These are phyloP conservation scores for Plumapathes pennacea DNA, from an alignment of 92 coral and sea anemone species.

Conservation along the genomic window DNA sequence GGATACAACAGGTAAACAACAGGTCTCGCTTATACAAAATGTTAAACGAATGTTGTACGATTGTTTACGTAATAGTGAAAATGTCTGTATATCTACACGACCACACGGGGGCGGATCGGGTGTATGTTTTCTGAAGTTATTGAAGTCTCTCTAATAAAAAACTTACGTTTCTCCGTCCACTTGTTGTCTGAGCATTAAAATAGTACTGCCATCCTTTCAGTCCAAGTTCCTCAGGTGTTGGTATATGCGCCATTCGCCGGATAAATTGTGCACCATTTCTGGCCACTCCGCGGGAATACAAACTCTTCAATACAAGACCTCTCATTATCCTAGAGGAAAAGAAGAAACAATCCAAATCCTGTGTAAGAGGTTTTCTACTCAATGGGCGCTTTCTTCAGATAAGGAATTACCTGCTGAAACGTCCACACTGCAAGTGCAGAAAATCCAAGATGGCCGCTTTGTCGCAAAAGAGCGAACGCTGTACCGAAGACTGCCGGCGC, in stretches of 20 bases:
- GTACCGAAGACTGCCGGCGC: no score
- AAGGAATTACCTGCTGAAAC: no score
- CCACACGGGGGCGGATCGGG: background rate
- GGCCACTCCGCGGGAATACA: slow-evolving; percentile 7
- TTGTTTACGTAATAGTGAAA: background rate
- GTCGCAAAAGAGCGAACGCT: no score
- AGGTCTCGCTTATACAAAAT: background rate
- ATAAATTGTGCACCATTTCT: slow-evolving; percentile 41
- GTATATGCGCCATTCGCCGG: slow-evolving; percentile 72
- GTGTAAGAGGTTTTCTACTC: no score
- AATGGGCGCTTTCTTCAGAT: no score
- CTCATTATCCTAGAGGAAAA: slow-evolving; percentile 26
- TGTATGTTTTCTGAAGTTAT: background rate
- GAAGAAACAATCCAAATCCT: no score
- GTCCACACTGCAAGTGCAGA: no score
- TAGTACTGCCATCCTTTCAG: slow-evolving; percentile 68
- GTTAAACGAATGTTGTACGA: background rate
- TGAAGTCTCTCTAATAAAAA: background rate
- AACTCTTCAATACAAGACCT: slow-evolving; percentile 18
- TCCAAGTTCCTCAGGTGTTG: slow-evolving; percentile 85
- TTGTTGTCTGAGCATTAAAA: slow-evolving; percentile 72
- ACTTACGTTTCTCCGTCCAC: slow-evolving; percentile 82
- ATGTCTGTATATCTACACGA: background rate
- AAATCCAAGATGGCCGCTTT: no score
- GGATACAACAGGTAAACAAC: background rate